Evolutionary conservation across 2,888 invertebrate species (phyloP), one percentile per base, ranked within the genome.

Genomic region (Linhomoeus sp.): DNA sequence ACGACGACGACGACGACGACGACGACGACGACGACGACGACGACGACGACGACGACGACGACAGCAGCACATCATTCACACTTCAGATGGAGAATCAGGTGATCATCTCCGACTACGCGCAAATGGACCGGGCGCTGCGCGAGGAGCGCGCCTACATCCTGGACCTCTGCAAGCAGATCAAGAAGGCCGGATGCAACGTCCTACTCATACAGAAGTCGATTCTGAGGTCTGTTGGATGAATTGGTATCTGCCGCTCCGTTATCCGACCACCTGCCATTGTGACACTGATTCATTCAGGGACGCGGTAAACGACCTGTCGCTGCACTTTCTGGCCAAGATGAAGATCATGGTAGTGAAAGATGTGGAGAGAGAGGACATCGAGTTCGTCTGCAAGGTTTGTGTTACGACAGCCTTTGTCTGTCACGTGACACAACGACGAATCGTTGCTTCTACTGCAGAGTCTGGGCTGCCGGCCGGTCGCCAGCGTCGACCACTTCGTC

Each of bases 261-360:
- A 5, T 50, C 26, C 23, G 17, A 3, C 17, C 19, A 7, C 20
- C 17, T 23, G 3, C 9, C 23, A 17, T n/a, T 3, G n/a, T 17
- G 37, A 5, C n/a, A 37, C 19, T 37, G 7, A 3, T 37, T 17
- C 3, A 37, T 66, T n/a, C 64, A 81, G 92, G 56, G 97, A 97
- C 75, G 92, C 94, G 7, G 76, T 97, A 22, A 90, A 84, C 55
- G 94, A 99, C 67, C 71, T 97, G 60, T 94, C 94, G 1, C 75
- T 94, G 56, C 97, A 99, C 67, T 97, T 94, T 71, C 73, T 99
- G 56, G 90, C 92, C 64, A 97, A 97, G 73, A 86, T 94, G 67
- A 99, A 99, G 68, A 87, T 90, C 46, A 81, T 97, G 80, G 92
- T 94, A 1, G 78, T 97, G 45, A 92, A 88, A 68, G 94, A 99